Evolutionary conservation across 2,797 vertebrate species (phyloP).

Genomic region (Anguilla obscura): DNA sequence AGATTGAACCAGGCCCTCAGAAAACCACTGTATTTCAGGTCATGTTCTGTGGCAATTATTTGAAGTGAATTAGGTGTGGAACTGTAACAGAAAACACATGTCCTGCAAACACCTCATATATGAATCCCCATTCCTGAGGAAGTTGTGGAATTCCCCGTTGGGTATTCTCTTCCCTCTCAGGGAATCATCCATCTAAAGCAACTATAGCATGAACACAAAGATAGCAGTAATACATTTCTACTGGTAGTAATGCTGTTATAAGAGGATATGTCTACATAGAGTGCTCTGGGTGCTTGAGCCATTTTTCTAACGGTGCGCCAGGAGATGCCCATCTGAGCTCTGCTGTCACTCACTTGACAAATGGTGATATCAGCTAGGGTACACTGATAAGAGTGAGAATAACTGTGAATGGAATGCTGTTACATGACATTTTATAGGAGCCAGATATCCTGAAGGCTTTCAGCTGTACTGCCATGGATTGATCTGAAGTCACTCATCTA

Average conservation of each 20-base stretch:
- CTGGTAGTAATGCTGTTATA: not conserved
- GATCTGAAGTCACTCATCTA: not conserved
- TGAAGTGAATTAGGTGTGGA: not conserved
- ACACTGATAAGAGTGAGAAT: not conserved
- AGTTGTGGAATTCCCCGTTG: not conserved
- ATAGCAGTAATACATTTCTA: not conserved
- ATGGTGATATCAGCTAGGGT: not conserved
- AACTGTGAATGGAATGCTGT: not conserved
- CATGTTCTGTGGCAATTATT: not conserved
- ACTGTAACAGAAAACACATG: not conserved
- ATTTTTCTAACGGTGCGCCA: not conserved
- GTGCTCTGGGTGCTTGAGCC: not conserved
- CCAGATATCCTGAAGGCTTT: not conserved
- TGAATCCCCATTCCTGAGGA: not conserved
- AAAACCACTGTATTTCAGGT: not conserved
- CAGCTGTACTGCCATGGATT: not conserved
- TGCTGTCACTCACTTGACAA: conserved; percentile 5
- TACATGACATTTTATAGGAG: not conserved
- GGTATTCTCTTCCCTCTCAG: not conserved
- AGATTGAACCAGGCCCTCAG: not conserved
- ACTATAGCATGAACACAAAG: not conserved
- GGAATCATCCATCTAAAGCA: not conserved
- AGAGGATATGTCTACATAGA: not conserved
- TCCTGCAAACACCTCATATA: not conserved
- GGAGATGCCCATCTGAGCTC: not conserved